Base-by-base conservation (phyloP, 1,140 invertebrate genomes). In the Sipha flava region DNA sequence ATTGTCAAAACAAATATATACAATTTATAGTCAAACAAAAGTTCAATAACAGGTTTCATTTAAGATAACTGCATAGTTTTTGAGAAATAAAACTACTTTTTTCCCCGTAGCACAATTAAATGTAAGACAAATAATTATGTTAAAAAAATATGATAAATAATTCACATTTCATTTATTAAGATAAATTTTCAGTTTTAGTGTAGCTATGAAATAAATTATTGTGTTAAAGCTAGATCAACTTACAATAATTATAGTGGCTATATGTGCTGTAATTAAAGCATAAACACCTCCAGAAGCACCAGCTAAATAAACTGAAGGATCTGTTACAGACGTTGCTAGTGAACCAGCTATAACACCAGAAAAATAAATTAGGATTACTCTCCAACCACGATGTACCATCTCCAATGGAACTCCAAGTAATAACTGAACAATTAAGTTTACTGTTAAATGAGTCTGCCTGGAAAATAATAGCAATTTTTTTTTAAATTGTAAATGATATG, bases 231-330 rank as follows among this genome's bases (percentile, higher is more conserved):
- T n/a, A n/a, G 3, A 16, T 21, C 26, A 59, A 81, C 84, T 88
- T 85, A 95, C 94, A 90, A 98, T 91, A 81, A 98, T 90, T 49
- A 99, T 93, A 26, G 94, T 97, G 18, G 97, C 95, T 57, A 99
- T 89, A 85, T 99, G 97, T 16, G 96, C 97, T 0, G 96, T 92
- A 26, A 99, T 94, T 7, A 99, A 83, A 6, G 97, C 94, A 86
- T 99, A 99, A 0, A 97, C 96, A 0, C 97, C 97, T 14, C 96
- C 97, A 49, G 95, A 97, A 9, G 97, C 97, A 29, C 97, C 97
- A 14, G 95, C 96, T 5, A 99, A 86, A 82, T 89, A 95, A 1
- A 95, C 93, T 52, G 86, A 85, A 0, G 95, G 95, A 87, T 97
- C 96, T 9, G 92, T 90, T 2, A 98, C 88, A 3, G 95, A 97